Evolutionary conservation across 2,888 invertebrate genomes (phyloP), one percentile per base, ranked within the genome.

Genomic region (Drosophila vallismaia): DNA sequence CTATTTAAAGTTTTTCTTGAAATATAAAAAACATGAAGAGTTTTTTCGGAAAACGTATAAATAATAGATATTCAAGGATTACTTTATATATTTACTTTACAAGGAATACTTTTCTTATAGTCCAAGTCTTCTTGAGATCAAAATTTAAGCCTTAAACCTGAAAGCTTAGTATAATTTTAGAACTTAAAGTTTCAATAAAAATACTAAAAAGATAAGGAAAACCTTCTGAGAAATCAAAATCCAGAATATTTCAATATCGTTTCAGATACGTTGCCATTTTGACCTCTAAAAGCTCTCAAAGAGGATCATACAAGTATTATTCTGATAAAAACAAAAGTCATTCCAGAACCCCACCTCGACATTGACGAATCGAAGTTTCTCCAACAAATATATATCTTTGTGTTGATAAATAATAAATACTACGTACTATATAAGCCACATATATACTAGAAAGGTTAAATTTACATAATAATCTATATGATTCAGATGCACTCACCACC

Each of bases 401-500:
- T 12, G 36, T n/a, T 1, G 36, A 36, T n/a, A 36, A 36, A 5
- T n/a, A 6, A 36, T 36, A 36, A 4, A 36, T 33, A 10, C 19
- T 19, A 19, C 19, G 19, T 36, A 36, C 0, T n/a, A n/a, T n/a
- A n/a, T 36, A 33, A 9, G n/a, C 42, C 44, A 4, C 36, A 36
- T 12, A 36, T 36, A 5, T 12, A n/a, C 36, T 36, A 4, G 3
- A 9, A 10, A 19, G 44, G 10, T 10, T 44, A 24, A 2, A 44
- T 38, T 55, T 59, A 44, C 29, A 57, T 44, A 44, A 58, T 31
- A 36, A 10, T 12, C 12, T 36, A n/a, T 12, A 12, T 6, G n/a
- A 6, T n/a, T 36, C 4, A 2, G n/a, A 36, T 36, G n/a, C 40
- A 84, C 88, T 87, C 91, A 94, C 94, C 93, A 77, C 95, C 95